A percentile compares a stretch with the other conserved stretches of the same genome.
Conservation (phyloP, 92 coral and sea anemone species). For the Epizoanthus ramosus region DNA sequence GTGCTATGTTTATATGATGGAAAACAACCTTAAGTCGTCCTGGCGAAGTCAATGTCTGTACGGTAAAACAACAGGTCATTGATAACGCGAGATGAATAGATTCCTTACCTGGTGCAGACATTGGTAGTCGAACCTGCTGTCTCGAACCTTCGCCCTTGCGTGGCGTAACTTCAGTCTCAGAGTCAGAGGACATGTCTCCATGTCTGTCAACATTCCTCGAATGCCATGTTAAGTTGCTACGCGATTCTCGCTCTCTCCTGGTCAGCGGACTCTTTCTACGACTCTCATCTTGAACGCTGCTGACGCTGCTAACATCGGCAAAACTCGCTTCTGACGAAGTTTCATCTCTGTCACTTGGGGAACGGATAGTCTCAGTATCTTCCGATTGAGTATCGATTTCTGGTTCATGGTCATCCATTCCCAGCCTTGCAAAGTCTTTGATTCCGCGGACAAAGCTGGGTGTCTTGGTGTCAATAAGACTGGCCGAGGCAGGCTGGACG, state of each 20-base stretch:
- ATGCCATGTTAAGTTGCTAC: conserved; percentile 24
- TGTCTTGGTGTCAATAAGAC: conserved; percentile 54
- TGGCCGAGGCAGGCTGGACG: conserved; percentile 36
- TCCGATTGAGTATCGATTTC: conserved; percentile 16
- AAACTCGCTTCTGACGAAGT: conserved; percentile 89
- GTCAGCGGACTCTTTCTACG: conserved; percentile 31
- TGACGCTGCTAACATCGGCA: conserved; percentile 86
- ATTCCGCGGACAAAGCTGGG: conserved; percentile 87
- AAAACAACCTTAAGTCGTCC: too few relatives aligned
- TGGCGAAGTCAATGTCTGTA: too few relatives aligned
- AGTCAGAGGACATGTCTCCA: conserved; percentile 27
- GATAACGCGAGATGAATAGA: background rate
- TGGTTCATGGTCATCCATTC: conserved; percentile 21
- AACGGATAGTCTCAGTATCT: conserved; percentile 27
- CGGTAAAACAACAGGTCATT: too few relatives aligned
- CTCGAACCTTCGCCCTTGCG: background rate
- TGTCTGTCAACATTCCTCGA: background rate
- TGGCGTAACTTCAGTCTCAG: conserved; percentile 2
- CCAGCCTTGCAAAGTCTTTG: conserved; percentile 76
- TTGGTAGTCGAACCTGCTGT: background rate
- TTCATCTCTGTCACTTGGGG: conserved; percentile 61
- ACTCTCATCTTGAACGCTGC: conserved; percentile 57
- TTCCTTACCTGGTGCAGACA: conserved; percentile 32
- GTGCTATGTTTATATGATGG: too few relatives aligned
- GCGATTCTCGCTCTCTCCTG: conserved; percentile 24